Conservation (phyloP, 2,797 vertebrate species). For the Mionectes olivaceus region DNA sequence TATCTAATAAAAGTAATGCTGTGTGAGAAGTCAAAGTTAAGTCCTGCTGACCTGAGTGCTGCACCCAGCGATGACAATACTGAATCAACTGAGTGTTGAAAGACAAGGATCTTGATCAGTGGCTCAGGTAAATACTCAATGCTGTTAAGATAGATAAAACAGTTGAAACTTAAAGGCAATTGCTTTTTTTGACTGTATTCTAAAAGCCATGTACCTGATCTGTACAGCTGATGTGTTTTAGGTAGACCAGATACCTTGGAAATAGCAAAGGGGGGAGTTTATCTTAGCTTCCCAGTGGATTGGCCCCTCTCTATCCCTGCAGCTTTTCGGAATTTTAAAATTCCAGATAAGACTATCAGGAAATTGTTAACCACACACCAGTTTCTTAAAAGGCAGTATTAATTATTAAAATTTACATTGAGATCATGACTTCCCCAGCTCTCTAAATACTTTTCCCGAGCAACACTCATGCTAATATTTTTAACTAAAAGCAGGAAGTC, state of each 20-base stretch:
- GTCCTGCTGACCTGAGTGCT: not conserved
- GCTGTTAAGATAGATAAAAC: not conserved
- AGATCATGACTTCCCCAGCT: not conserved
- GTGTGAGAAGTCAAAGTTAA: not conserved
- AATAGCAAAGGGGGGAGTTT: not conserved
- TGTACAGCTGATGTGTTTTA: rapidly evolving
- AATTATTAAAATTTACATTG: not conserved
- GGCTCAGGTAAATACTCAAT: not conserved
- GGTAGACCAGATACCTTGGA: not conserved
- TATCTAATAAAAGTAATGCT: not conserved
- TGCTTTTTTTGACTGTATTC: not conserved
- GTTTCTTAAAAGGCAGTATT: not conserved
- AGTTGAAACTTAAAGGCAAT: not conserved
- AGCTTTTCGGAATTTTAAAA: not conserved
- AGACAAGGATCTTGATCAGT: not conserved
- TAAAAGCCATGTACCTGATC: not conserved
- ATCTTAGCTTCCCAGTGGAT: not conserved
- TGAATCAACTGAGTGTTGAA: not conserved
- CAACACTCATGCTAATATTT: not conserved
- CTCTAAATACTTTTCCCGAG: not conserved
- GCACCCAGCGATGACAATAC: not conserved
- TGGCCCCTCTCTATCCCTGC: rapidly evolving
- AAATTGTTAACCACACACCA: not conserved
- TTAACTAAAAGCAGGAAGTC: not conserved
- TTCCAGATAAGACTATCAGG: not conserved